Base-by-base conservation (phyloP, 2,888 invertebrate genomes). In the Lasius platythorax region DNA sequence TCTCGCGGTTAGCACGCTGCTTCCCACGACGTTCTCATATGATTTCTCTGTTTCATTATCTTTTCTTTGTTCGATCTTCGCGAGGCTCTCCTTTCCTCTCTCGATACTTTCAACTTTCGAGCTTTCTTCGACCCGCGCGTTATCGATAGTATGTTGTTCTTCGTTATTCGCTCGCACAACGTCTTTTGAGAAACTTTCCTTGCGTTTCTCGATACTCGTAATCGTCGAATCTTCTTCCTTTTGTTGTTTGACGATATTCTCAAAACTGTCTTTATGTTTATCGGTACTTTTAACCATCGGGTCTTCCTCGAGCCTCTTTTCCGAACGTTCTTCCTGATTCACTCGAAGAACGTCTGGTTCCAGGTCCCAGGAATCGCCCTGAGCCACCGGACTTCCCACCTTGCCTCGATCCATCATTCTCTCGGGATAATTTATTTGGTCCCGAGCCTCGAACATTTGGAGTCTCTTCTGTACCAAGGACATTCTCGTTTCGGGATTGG, bases 381-480 rank as follows among this genome's bases (percentile, higher is more conserved):
- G 82, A 46, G 15, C 28, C 76, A 74, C 18, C 9, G 37, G 11
- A 64, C n/a, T 78, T 30, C 2, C 15, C 18, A n/a, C 23, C 30
- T 66, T 53, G 23, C 46, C 8, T 15, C 6, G 63, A 61, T 56
- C 43, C 53, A 56, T 37, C 50, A 43, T 56, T 18, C 12, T 73
- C 18, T 64, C 72, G 5, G 12, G 0, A 5, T 73, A 23, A 37
- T 83, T 70, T 56, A 63, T 50, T 37, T 58, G 85, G 15, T 79
- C 85, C 18, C 37, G 84, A 53, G 28, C 43, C 85, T 94, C 93
- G 82, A 94, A 94, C 84, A 93, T 90, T 81, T 85, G 92, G 50
- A 93, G 90, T 84, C 93, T 91, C 86, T 89, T 88, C 86, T 93
- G 93, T 40, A 94, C 94, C 84, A 94, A 89, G 68, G 94, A 93